Evolutionary conservation across 2,888 invertebrate genomes (phyloP), one percentile per base, ranked within the genome.

Genomic region (Hoplodrina ambigua): DNA sequence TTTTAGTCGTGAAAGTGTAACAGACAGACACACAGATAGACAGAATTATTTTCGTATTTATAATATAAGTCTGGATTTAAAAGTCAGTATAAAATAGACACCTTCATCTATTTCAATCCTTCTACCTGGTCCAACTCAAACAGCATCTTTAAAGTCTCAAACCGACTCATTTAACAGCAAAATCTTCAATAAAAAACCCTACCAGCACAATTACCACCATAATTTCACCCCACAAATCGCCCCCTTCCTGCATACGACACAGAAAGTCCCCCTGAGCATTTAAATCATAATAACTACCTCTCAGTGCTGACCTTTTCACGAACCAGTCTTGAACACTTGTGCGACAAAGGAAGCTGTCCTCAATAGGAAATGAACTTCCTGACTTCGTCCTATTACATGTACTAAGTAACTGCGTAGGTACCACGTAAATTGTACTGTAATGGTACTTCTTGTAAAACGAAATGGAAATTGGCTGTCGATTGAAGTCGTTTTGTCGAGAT

Each of bases 351-450:
- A 83, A 72, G 41, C 69, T 6, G 10, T 58, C 57, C 52, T 63
- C 71, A 41, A 57, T 59, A 37, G 78, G 83, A 82, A 83, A 82
- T 81, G 68, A 83, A 64, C 59, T 65, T 70, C 52, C 68, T 67
- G 69, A 81, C 57, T 56, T 64, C 67, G 59, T 72, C 64, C 70
- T 58, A 64, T 50, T 49, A 50, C 17, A 19, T 17, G 58, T 52
- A 52, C 19, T 30, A 54, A 67, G 78, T 55, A 68, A 33, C 56
- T 57, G 20, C 33, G 62, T 11, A 20, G 30, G 33, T 59, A 6
- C 4, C 17, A 64, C 1, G 56, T 7, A 50, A n/a, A 17, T 46
- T 53, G 17, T 17, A 52, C 19, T 63, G 15, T n/a, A 17, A 55
- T 69, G 41, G 13, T 30, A n/a, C 15, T 37, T 37, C 4, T 44